phyloP scores from a whole-genome alignment of 1,140 invertebrate species.

The Drosophila malerkotliana region DNA sequence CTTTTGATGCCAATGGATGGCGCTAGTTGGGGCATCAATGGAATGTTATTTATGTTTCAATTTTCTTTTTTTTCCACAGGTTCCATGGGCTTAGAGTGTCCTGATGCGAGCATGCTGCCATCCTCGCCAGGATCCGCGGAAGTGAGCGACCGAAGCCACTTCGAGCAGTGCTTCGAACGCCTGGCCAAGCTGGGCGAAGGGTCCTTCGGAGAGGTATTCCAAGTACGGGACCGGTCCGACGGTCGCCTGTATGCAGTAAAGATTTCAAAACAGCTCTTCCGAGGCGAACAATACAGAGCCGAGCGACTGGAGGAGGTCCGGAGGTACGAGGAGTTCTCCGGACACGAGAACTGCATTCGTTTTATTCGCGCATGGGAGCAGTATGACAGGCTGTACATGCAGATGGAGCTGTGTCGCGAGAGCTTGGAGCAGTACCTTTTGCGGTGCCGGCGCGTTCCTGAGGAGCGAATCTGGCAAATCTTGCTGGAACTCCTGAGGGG shows the following conservation, averaged over 20 bases:
- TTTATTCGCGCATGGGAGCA: conserved; percentile 91
- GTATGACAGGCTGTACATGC: conserved; percentile 88
- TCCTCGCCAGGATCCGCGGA: conserved; percentile 38
- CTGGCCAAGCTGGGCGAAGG: conserved; percentile 88
- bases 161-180: conserved; percentile 88
- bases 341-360: conserved; percentile 88
- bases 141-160: conserved; percentile 83
- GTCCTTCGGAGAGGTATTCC: conserved; percentile 90
- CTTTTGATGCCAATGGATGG: neutral
- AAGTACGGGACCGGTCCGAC: conserved; percentile 88
- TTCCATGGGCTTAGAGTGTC: conserved; percentile 8
- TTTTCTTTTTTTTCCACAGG: neutral
- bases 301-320: conserved; percentile 88
- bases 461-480: conserved; percentile 84
- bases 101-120: conserved; percentile 50
- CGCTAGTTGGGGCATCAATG: neutral
- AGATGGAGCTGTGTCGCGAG: conserved; percentile 89
- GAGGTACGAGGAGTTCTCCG: conserved; percentile 88
- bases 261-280: conserved; percentile 87
- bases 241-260: conserved; percentile 89
- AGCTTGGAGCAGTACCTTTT: conserved; percentile 84
- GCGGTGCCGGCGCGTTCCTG: conserved; percentile 83
- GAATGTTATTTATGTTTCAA: neutral
- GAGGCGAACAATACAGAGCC: conserved; percentile 86
- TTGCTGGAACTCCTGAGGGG: conserved; percentile 84